Base-by-base conservation (phyloP, 2,113 vertebrate species). In the Apteryx mantelli region DNA sequence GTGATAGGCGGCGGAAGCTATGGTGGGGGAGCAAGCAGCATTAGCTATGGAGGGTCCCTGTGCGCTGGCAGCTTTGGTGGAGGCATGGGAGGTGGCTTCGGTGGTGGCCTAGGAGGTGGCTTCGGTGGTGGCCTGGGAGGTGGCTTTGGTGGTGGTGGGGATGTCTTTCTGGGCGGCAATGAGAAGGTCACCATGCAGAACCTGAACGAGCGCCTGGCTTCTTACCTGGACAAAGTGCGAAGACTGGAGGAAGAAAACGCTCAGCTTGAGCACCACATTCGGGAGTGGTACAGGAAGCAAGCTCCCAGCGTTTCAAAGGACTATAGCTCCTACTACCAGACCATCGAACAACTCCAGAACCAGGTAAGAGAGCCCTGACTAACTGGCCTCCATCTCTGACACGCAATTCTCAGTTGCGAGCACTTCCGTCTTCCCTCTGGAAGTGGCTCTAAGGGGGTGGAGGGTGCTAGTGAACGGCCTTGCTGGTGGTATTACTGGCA, bases 161-260 rank as follows among this genome's bases (percentile, higher is more conserved):
- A 98, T 21, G 74, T 86, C 69, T 96, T 98, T 32, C 95, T 98
- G 28, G 42, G 71, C 1, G 96, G 95, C 87, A 97, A 98, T 36
- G 98, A 98, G 82, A 98, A 98, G 81, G 28, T 95, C 46, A 97
- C 98, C 93, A 98, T 98, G 98, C 98, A 98, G 93, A 97, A 98
- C 94, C 97, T 98, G 60, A 98, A 98, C 26, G 97, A 98, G 65
- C 98, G 98, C 89, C 94, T 98, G 97, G 98, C 98, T 1, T 0
- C 46, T 13, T 98, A 98, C 91, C 58, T 98, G 97, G 97, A 98
- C 19, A 98, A 97, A 75, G 98, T 98, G 30, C 91, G 97, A 19
- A 92, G 81, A 70, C 97, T 98, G 88, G 98, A 98, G 93, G 96
- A 98, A 1, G 97, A 97, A 5, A 98, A 98, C 9, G 89, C 96